phyloP scores from a whole-genome alignment of 2,888 invertebrate species.

The Macropis europaea region DNA sequence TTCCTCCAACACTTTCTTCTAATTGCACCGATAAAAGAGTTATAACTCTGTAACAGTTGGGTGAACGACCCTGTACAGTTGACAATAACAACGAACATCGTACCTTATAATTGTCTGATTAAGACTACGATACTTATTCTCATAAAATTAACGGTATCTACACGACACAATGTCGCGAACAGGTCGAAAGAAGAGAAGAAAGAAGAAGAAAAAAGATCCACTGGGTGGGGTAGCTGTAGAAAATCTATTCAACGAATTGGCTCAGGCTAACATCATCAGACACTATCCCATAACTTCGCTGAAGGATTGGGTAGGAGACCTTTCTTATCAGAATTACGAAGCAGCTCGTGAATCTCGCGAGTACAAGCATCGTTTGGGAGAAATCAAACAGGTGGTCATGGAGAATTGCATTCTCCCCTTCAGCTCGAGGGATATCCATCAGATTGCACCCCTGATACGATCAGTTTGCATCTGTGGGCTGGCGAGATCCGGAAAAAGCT shows the following conservation, averaged over 20 bases:
- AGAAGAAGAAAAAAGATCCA: conserved; percentile 51
- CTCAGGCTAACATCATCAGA: conserved; percentile 85
- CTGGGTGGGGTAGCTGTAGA: conserved; percentile 83
- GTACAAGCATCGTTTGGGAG: conserved; percentile 83
- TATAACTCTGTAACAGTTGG: too few relatives aligned
- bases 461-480: conserved; percentile 85
- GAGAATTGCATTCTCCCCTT: conserved; percentile 84
- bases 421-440: conserved; percentile 75
- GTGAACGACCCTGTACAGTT: too few relatives aligned
- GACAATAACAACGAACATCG: too few relatives aligned
- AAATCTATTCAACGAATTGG: conserved; percentile 87
- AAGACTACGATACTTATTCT: too few relatives aligned
- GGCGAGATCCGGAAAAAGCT: conserved; percentile 85
- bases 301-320: conserved; percentile 86
- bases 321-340: conserved; percentile 83
- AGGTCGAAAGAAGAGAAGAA: conserved; percentile 29
- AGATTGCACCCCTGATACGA: conserved; percentile 68
- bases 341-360: conserved; percentile 77
- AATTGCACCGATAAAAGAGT: too few relatives aligned
- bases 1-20: too few relatives aligned
- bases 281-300: conserved; percentile 83
- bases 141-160: too few relatives aligned
- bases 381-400: conserved; percentile 83
- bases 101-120: too few relatives aligned
- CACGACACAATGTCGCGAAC: too few relatives aligned